Evolutionary conservation across 2,888 invertebrate species (phyloP), one percentile per base, ranked within the genome.

Genomic region (Sphaerophoria rueppellii): DNA sequence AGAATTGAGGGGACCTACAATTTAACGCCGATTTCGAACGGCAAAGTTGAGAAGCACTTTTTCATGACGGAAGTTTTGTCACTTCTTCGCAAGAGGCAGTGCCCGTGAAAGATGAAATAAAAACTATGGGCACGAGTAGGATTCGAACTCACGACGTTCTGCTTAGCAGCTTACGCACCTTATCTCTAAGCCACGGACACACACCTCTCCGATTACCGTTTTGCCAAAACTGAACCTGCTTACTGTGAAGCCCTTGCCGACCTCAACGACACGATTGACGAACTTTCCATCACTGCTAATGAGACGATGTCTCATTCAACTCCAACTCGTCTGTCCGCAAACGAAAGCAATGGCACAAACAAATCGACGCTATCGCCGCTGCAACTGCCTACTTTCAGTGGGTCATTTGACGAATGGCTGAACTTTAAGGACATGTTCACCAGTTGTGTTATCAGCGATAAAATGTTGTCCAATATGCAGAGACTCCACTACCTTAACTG

Each of bases 401-500:
- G 24, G 2, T 24, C 73, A 4, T 86, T 81, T 37, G 74, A 77
- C 43, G 76, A 82, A 14, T 69, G 73, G 70, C 72, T 82, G 24
- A 63, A 55, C 40, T 24, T 24, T 24, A 24, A 24, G 24, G 24
- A 24, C 24, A 24, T 2, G 24, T 24, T 24, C 24, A 24, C 24
- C 24, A 75, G 48, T 12, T 78, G 75, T 16, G 69, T 82, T 4
- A 72, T 82, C 24, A 43, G 81, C 2, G 77, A 86, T 9, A 52
- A 9, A 0, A 34, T 37, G 9, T 55, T 76, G 4, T 75, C 43
- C 11, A 40, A 63, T 57, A 50, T 63, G 2, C 57, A 87, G 57
- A 71, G 81, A 3, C 32, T 87, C 24, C 81, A 85, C 12, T 87
- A 69, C 35, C 34, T 79, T 6, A 85, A 85, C 43, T 40, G 61